Percentiles rank a stretch among this genome's conserved stretches.
These are phyloP conservation scores for Chrysocyon brachyurus DNA, from an alignment of 2,797 vertebrate species.

Conservation along the genomic window DNA sequence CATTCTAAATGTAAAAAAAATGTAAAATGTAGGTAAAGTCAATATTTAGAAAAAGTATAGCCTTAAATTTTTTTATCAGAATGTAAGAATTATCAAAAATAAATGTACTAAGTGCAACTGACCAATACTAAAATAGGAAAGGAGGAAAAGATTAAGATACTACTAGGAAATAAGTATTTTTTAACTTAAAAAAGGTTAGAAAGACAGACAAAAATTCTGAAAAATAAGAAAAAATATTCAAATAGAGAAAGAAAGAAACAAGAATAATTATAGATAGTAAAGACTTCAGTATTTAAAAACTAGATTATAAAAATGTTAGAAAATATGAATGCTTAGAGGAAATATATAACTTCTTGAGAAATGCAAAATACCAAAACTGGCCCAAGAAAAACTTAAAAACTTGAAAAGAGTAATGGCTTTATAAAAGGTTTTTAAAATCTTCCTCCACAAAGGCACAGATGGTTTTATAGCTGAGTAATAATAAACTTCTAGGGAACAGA, in stretches of 20 bases:
- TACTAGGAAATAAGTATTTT: neutral
- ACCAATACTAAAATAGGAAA: slow-evolving; percentile 14
- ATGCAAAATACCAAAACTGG: neutral
- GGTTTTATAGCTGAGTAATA: slow-evolving; percentile 41
- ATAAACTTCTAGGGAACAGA: slow-evolving; percentile 41
- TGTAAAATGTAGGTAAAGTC: neutral
- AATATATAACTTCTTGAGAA: neutral
- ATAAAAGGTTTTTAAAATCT: slow-evolving; percentile 38
- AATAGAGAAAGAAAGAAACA: neutral
- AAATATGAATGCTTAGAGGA: slow-evolving; percentile 9
- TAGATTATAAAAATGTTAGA: slow-evolving; percentile 13
- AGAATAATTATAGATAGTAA: neutral
- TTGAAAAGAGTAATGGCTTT: neutral
- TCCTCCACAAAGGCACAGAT: slow-evolving; percentile 28
- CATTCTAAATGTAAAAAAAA: slow-evolving; percentile 23
- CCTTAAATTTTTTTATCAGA: neutral
- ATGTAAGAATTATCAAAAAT: slow-evolving; percentile 3
- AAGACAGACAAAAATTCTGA: slow-evolving; percentile 18
- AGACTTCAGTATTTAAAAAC: slow-evolving; percentile 27
- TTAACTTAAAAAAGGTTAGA: slow-evolving; percentile 1
- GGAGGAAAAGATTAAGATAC: neutral
- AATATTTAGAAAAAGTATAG: slow-evolving; percentile 35
- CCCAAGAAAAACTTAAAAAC: neutral
- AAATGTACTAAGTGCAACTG: neutral
- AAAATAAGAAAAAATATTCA: slow-evolving; percentile 39